These are phyloP conservation scores for Probaryconus sp. DNA, from an alignment of 1,140 invertebrate genomes.

Conservation along the genomic window DNA sequence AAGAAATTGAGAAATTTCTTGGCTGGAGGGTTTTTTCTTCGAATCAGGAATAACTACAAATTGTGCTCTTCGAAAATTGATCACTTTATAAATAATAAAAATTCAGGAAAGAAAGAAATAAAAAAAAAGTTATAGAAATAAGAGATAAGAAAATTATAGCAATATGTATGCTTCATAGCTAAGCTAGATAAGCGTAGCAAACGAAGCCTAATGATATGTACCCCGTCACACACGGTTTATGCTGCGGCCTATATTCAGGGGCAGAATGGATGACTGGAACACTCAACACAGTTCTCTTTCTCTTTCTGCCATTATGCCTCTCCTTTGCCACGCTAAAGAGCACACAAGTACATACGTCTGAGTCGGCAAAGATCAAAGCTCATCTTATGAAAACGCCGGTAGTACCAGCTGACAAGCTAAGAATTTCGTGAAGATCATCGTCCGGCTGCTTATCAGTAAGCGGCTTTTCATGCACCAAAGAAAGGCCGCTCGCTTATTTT, in stretches of 20 bases:
- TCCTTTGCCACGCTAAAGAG: slow-evolving; percentile 30
- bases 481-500: slow-evolving; percentile 42
- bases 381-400: slow-evolving; percentile 70
- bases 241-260: slow-evolving; percentile 30
- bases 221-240: slow-evolving; percentile 26
- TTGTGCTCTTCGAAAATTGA: too few relatives aligned
- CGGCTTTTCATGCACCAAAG: slow-evolving; percentile 61
- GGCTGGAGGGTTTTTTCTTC: too few relatives aligned
- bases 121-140: too few relatives aligned
- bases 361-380: slow-evolving; percentile 75
- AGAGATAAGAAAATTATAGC: too few relatives aligned
- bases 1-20: too few relatives aligned
- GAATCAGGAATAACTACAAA: too few relatives aligned
- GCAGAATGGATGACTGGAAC: slow-evolving; percentile 24
- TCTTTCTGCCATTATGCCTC: slow-evolving; percentile 9
- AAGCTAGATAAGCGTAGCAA: too few relatives aligned
- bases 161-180: too few relatives aligned
- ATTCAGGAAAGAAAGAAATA: too few relatives aligned
- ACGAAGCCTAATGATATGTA: slow-evolving; percentile 5
- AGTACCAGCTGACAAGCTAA: slow-evolving; percentile 76
- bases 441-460: slow-evolving; percentile 72
- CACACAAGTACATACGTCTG: slow-evolving; percentile 52
- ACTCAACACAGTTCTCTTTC: slow-evolving; percentile 16
- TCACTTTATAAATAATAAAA: too few relatives aligned
- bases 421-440: slow-evolving; percentile 76